These are phyloP conservation scores for Eulithis prunata DNA, from an alignment of 2,888 invertebrate species.

Conservation along the genomic window DNA sequence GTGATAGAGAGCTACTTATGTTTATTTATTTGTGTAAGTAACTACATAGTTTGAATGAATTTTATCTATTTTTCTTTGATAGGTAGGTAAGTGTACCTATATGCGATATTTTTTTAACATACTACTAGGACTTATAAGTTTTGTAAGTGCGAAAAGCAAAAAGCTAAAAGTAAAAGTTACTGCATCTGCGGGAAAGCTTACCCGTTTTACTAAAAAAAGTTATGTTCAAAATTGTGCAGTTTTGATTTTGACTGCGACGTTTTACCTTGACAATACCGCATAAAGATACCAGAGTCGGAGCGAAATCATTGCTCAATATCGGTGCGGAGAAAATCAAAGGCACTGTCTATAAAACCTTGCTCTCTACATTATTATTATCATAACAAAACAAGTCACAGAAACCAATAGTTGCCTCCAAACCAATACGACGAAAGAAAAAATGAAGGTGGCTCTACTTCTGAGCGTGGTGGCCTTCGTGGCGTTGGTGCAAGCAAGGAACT, in stretches of 20 bases:
- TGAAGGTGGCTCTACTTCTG: slow-evolving; percentile 66
- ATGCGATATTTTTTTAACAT: too few species aligned
- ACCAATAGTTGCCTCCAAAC: slow-evolving; percentile 35
- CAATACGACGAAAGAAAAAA: slow-evolving; percentile 46
- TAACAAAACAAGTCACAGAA: slow-evolving; percentile 55
- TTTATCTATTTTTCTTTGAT: too few species aligned
- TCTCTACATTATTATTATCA: slow-evolving; percentile 57
- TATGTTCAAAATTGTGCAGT: background rate
- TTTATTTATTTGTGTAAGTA: too few species aligned
- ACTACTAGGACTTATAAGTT: too few species aligned
- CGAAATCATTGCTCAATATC: slow-evolving; percentile 71
- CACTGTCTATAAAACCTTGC: slow-evolving; percentile 77
- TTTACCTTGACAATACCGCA: slow-evolving; percentile 65
- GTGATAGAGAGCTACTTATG: too few species aligned
- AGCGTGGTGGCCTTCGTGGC: slow-evolving; percentile 69
- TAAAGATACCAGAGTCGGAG: slow-evolving; percentile 52
- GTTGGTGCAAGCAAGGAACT: slow-evolving; percentile 69
- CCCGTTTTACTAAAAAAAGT: too few species aligned
- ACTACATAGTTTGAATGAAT: too few species aligned
- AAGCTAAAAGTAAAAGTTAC: too few species aligned
- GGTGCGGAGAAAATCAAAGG: slow-evolving; percentile 65
- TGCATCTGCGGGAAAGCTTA: too few species aligned
- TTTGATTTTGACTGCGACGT: slow-evolving; percentile 34
- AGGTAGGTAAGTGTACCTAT: too few species aligned
- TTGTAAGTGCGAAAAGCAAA: too few species aligned